Evolutionary conservation across 2,113 vertebrate species (phyloP).

Genomic region (Neodontobutis hainanensis): DNA sequence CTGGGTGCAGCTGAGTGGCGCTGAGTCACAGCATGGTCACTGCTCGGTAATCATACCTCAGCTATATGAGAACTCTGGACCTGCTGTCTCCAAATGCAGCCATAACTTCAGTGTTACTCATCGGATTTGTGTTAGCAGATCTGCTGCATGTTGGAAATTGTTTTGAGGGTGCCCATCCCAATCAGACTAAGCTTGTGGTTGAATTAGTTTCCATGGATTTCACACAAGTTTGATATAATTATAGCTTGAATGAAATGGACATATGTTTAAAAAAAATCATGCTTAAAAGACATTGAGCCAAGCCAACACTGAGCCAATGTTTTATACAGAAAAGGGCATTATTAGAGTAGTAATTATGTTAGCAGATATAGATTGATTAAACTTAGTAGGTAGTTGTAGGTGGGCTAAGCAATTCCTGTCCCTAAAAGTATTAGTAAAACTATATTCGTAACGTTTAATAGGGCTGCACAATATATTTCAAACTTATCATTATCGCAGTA

Average conservation of each 20-base stretch:
- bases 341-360: no score
- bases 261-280: neutral
- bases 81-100: constrained; percentile 27
- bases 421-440: no score
- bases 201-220: neutral
- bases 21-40: constrained; percentile 52
- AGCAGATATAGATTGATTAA: no score
- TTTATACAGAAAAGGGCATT: no score
- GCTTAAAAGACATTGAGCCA: no score
- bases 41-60: constrained; percentile 36
- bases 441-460: no score
- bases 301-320: no score
- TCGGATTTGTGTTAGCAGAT: neutral
- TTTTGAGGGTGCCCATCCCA: constrained; percentile 2
- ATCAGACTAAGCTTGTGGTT: constrained; percentile 1
- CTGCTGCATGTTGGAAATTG: neutral
- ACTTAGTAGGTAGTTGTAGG: no score
- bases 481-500: no score
- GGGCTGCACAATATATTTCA: no score
- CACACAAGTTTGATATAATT: neutral
- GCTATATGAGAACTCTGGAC: constrained; percentile 15
- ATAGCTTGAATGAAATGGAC: neutral
- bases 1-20: constrained; percentile 13
- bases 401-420: no score
- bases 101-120: constrained; percentile 14